Conservation (phyloP, 2,888 invertebrate species). For the Nomada fabriciana region DNA sequence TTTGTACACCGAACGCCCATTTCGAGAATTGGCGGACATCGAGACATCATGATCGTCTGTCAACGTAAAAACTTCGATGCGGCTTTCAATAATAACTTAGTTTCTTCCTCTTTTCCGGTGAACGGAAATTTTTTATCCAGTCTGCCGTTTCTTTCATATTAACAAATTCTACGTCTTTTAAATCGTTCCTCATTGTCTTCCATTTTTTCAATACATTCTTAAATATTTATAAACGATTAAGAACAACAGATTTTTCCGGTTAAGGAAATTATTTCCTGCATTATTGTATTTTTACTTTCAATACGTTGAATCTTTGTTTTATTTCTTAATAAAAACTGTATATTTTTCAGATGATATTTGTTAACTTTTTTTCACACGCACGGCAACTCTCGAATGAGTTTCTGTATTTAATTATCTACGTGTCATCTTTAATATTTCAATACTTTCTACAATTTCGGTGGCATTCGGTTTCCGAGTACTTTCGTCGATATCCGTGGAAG, state of each 20-base stretch:
- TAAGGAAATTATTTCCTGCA: neutral
- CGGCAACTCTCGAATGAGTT: neutral
- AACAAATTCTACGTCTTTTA: neutral
- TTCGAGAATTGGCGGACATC: conserved; percentile 5
- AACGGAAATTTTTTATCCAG: neutral
- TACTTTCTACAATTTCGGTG: too few species aligned
- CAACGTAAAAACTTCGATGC: conserved; percentile 8
- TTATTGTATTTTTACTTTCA: neutral
- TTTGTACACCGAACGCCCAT: neutral
- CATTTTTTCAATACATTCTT: neutral
- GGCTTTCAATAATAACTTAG: neutral
- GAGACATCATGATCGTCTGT: neutral
- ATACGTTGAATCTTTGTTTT: neutral
- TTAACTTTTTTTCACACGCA: neutral
- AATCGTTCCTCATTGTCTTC: neutral
- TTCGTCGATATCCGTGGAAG: neutral
- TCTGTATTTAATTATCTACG: neutral
- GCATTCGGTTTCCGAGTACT: neutral
- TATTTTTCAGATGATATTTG: neutral
- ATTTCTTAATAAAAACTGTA: neutral
- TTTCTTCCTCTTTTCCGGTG: neutral
- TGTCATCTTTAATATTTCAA: too few species aligned
- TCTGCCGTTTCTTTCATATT: neutral
- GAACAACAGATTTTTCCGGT: neutral
- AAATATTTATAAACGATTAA: conserved; percentile 17